Evolutionary conservation across 2,888 invertebrate species (phyloP).

Genomic region (Lepidochitona cinerea): DNA sequence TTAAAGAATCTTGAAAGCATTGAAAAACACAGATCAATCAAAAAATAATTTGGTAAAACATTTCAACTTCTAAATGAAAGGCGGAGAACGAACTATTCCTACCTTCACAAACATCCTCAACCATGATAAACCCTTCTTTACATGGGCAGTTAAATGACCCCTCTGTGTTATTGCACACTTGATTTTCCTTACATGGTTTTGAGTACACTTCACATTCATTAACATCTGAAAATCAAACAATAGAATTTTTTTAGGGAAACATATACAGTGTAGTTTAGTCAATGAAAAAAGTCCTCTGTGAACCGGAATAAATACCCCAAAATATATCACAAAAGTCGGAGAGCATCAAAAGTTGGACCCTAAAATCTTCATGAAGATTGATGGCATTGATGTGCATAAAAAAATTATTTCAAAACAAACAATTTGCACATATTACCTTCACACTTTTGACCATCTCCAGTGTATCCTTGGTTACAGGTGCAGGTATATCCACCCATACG

Average conservation of each 20-base stretch:
- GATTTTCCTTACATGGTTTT: slow-evolving; percentile 73
- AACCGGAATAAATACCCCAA: too few relatives aligned
- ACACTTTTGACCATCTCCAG: background rate
- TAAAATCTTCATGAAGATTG: too few relatives aligned
- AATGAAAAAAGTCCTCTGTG: too few relatives aligned
- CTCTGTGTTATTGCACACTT: slow-evolving; percentile 10
- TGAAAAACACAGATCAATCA: too few relatives aligned
- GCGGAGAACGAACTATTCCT: background rate
- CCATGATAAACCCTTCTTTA: background rate
- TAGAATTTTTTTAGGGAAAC: too few relatives aligned
- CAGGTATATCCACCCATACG: slow-evolving; percentile 15
- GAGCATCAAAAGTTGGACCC: too few relatives aligned
- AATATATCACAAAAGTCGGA: too few relatives aligned
- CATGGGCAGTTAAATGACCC: slow-evolving; percentile 2
- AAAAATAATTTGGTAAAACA: too few relatives aligned
- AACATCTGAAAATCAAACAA: slow-evolving; percentile 73
- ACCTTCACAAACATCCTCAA: background rate
- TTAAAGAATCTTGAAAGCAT: too few relatives aligned
- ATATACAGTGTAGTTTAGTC: too few relatives aligned
- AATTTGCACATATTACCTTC: background rate
- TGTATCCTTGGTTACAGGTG: slow-evolving; percentile 14
- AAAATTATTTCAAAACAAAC: background rate
- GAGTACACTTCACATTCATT: slow-evolving; percentile 83
- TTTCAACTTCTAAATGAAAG: too few relatives aligned
- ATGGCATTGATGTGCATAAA: background rate